Evolutionary conservation across 2,888 invertebrate genomes (phyloP), one percentile per base, ranked within the genome.

Genomic region (Leptarthrus brevirostris): DNA sequence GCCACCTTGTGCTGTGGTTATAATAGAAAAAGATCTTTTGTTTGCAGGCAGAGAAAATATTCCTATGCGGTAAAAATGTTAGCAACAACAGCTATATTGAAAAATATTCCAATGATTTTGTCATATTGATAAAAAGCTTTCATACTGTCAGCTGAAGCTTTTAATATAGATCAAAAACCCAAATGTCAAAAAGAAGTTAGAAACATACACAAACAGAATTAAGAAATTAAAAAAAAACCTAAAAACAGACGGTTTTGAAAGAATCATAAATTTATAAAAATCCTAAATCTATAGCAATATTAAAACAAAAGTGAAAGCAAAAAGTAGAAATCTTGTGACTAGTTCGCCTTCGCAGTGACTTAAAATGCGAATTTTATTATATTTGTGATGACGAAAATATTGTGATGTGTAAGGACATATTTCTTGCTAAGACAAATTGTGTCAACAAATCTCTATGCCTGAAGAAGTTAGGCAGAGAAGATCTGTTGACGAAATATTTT

Each of bases 81-180:
- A 30, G 30, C 30, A 30, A 30, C 3, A 30, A 30, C 8, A 8
- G 30, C 30, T 30, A 8, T 30, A 30, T 5, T 30, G 3, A 30
- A 18, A 44, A 64, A 64, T 69, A 52, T 71, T 71, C 71, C 71
- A 71, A 71, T 71, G 69, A 71, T 40, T 71, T 71, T 54, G 36
- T 71, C 14, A 54, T 40, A 16, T 71, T 54, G n/a, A 54, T n/a
- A 54, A 47, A 58, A 72, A 72, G 58, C 58, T 53, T 72, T 72
- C 58, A 72, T 58, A 72, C 44, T 30, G 40, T 44, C 10, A 58
- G 72, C 72, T 30, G 72, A 72, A 72, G 72, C 72, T 72, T 56
- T 49, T 16, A 58, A 72, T 47, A 30, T 72, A 47, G 24, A 40
- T 26, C 10, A 54, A 14, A 66, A 49, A 66, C 26, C 18, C 16